A percentile compares a stretch with the other conserved stretches of the same genome.
Conservation (phyloP, 2,113 vertebrate species). For the Otocyon megalotis region DNA sequence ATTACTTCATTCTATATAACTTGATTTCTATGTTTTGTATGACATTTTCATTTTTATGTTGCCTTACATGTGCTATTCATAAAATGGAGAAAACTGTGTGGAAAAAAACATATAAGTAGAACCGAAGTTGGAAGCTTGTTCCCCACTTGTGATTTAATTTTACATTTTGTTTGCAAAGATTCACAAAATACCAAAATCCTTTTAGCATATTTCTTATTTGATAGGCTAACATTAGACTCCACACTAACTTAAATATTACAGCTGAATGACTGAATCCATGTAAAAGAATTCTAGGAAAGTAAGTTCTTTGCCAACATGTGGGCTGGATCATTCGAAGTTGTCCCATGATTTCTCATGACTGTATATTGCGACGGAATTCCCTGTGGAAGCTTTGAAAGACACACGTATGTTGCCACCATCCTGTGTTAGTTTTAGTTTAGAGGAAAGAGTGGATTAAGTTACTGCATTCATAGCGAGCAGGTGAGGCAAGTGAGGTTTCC, state of each 20-base stretch:
- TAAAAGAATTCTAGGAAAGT: not conserved
- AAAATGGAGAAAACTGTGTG: not conserved
- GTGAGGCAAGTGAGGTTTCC: not conserved
- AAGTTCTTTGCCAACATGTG: not conserved
- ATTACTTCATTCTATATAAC: not conserved
- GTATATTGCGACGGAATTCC: not conserved
- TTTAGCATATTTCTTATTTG: not conserved
- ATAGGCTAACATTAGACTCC: not conserved
- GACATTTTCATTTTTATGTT: not conserved
- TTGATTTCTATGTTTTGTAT: not conserved
- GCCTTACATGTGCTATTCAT: not conserved
- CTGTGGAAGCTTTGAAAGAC: not conserved
- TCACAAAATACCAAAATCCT: not conserved
- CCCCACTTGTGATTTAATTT: not conserved
- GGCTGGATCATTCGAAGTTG: not conserved
- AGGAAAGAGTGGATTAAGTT: not conserved
- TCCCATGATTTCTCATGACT: not conserved
- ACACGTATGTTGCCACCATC: rapidly evolving
- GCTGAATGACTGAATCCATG: not conserved
- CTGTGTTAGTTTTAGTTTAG: not conserved
- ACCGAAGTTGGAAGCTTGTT: not conserved
- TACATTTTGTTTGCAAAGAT: not conserved
- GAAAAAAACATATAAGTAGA: not conserved
- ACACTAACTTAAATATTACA: not conserved
- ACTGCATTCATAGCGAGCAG: not conserved